Percentiles rank a stretch among this genome's conserved stretches.
Conservation (phyloP, 2,797 vertebrate genomes). For the Pagetopsis macropterus region DNA sequence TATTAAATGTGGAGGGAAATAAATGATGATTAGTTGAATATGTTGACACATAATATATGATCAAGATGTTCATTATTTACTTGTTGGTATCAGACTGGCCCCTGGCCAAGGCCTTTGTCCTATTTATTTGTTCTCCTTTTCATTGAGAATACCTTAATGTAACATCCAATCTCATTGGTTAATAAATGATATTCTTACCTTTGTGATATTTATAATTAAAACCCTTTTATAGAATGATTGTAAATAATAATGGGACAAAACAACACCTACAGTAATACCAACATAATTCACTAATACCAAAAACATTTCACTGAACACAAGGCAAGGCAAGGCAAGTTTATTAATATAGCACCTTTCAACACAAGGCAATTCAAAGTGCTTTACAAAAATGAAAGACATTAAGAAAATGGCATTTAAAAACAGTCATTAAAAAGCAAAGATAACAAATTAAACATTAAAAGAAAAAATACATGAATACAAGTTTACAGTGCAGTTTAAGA, state of each 20-base stretch:
- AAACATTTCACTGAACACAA: too few relatives aligned
- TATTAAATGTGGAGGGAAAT: not conserved
- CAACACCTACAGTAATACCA: too few relatives aligned
- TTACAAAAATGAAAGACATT: too few relatives aligned
- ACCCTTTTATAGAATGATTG: not conserved
- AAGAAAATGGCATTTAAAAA: not conserved
- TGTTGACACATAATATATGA: not conserved
- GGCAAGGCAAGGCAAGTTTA: too few relatives aligned
- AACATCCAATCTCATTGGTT: not conserved
- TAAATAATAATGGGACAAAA: not conserved
- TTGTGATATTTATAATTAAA: not conserved
- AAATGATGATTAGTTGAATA: not conserved
- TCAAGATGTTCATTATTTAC: conserved; percentile 59
- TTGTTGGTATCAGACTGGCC: not conserved
- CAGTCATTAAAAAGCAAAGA: too few relatives aligned
- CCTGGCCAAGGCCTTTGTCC: conserved; percentile 25
- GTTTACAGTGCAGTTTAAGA: too few relatives aligned
- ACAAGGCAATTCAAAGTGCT: too few relatives aligned
- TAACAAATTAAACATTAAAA: too few relatives aligned
- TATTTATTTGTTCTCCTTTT: not conserved
- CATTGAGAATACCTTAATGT: not conserved
- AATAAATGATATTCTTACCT: conserved; percentile 40
- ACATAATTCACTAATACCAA: too few relatives aligned
- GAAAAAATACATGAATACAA: too few relatives aligned
- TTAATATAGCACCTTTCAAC: too few relatives aligned